Evolutionary conservation across 2,888 invertebrate genomes (phyloP).

Genomic region (Habrosyne pyritoides): DNA sequence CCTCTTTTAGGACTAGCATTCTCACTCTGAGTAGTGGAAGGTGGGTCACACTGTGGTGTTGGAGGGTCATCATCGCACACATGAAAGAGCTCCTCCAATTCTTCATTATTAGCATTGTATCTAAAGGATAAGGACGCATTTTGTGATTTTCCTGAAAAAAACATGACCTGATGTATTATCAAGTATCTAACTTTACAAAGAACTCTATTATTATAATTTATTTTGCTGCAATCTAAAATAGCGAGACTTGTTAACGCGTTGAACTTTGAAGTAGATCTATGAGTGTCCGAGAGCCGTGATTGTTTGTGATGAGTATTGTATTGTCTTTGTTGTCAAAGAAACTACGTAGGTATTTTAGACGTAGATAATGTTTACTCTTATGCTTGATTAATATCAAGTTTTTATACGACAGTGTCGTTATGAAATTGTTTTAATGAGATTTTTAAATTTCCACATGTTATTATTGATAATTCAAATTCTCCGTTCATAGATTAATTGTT

Average conservation of each 20-base stretch:
- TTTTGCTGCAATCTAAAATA: background rate
- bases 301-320: slow-evolving; percentile 36
- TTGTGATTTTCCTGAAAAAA: slow-evolving; percentile 70
- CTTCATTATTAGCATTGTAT: slow-evolving; percentile 90
- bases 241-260: slow-evolving; percentile 24
- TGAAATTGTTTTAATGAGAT: background rate
- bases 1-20: slow-evolving; percentile 73
- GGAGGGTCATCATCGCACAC: slow-evolving; percentile 84
- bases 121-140: slow-evolving; percentile 85
- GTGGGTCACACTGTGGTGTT: slow-evolving; percentile 73
- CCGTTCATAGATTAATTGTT: slow-evolving; percentile 32
- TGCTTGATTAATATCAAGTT: slow-evolving; percentile 8
- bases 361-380: background rate
- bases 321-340: slow-evolving; percentile 65
- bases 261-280: slow-evolving; percentile 19
- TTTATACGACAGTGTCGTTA: background rate
- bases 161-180: background rate
- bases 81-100: slow-evolving; percentile 87
- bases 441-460: background rate
- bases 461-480: slow-evolving; percentile 12
- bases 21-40: slow-evolving; percentile 58
- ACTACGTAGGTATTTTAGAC: slow-evolving; percentile 25
- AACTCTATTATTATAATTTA: background rate
- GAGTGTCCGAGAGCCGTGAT: slow-evolving; percentile 16
- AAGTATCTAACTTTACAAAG: background rate